phyloP scores from a whole-genome alignment of 92 coral and sea anemone species.

The Phenganax stokvisi region DNA sequence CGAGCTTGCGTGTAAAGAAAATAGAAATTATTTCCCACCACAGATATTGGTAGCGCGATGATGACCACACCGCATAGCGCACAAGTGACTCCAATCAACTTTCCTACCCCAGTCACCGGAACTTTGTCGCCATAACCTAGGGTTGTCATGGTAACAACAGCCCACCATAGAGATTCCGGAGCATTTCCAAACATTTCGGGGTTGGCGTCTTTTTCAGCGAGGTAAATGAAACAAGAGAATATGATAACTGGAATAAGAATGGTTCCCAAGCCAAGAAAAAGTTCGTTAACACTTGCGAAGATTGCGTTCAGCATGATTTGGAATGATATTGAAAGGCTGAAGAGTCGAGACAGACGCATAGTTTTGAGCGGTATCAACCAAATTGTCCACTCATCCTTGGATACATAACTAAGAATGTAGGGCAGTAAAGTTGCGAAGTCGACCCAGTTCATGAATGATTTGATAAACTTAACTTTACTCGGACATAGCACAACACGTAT shows the following conservation, averaged over 20 bases:
- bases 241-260: conserved; percentile 79
- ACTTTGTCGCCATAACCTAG: conserved; percentile 95
- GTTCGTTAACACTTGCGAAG: conserved; percentile 82
- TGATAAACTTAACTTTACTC: conserved; percentile 48
- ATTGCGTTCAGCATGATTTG: conserved; percentile 82
- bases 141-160: conserved; percentile 90
- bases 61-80: conserved; percentile 90
- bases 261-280: conserved; percentile 72
- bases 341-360: conserved; percentile 65
- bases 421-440: conserved; percentile 80
- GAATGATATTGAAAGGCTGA: conserved; percentile 84
- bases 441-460: conserved; percentile 88
- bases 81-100: conserved; percentile 80
- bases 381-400: conserved; percentile 53
- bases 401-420: conserved; percentile 61
- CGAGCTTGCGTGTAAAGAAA: conserved; percentile 93
- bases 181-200: conserved; percentile 75
- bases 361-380: conserved; percentile 87
- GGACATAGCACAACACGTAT: conserved; percentile 83
- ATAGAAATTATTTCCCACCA: conserved; percentile 86
- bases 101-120: conserved; percentile 84
- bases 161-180: conserved; percentile 99
- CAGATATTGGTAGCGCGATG: conserved; percentile 95
- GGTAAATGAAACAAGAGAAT: conserved; percentile 86
- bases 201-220: conserved; percentile 85